Evolutionary conservation across 2,797 vertebrate genomes (phyloP).

Genomic region (Anomalospiza imberbis): DNA sequence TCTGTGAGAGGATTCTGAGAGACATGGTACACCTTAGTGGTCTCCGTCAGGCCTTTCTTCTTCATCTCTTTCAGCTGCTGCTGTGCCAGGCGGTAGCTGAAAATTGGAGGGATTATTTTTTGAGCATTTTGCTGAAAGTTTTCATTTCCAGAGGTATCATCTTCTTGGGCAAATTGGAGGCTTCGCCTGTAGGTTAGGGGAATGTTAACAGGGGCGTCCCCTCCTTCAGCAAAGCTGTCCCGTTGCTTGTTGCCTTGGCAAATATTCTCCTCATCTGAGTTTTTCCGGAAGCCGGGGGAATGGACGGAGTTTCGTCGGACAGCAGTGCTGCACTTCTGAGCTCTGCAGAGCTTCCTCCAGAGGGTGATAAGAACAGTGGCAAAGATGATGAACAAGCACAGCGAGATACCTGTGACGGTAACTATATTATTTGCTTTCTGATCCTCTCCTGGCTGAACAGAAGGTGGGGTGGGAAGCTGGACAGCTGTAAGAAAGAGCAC

Average conservation of each 20-base stretch:
- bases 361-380: constrained; percentile 88
- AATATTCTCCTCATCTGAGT: constrained; percentile 92
- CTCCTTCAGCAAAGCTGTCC: constrained; percentile 83
- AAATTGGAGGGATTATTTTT: constrained; percentile 91
- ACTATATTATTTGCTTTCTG: constrained; percentile 84
- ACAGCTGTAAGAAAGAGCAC: constrained; percentile 54
- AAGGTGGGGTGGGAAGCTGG: constrained; percentile 46
- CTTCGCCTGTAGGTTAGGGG: constrained; percentile 74
- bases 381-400: constrained; percentile 90
- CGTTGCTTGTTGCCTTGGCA: constrained; percentile 83
- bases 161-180: constrained; percentile 70
- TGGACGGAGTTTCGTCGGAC: constrained; percentile 78
- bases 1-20: constrained; percentile 92
- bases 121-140: constrained; percentile 84
- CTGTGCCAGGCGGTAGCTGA: constrained; percentile 94
- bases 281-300: constrained; percentile 83
- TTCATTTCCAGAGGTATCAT: constrained; percentile 70
- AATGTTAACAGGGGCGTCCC: constrained; percentile 63
- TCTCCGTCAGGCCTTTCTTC: constrained; percentile 89
- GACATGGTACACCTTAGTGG: constrained; percentile 92
- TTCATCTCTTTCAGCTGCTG: constrained; percentile 99
- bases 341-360: constrained; percentile 87
- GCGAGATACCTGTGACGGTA: constrained; percentile 87
- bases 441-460: constrained; percentile 54
- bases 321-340: constrained; percentile 82